phyloP scores from a whole-genome alignment of 2,888 invertebrate genomes.

The Cartodere bifasciata region DNA sequence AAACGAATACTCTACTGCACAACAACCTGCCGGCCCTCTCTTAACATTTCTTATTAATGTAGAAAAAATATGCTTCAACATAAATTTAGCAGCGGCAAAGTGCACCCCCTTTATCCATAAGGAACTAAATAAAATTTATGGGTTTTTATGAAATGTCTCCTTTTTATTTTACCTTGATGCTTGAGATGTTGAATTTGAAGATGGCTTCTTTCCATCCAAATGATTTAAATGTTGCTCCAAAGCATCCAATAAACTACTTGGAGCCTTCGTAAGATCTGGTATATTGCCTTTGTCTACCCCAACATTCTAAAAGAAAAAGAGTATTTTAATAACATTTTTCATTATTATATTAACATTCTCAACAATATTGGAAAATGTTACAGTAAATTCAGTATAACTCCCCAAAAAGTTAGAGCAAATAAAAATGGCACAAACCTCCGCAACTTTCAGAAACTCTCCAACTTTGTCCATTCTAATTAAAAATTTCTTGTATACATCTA shows the following conservation, averaged over 20 bases:
- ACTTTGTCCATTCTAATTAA: constrained; percentile 97
- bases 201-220: constrained; percentile 85
- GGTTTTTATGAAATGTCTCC: too few species aligned
- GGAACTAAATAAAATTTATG: too few species aligned
- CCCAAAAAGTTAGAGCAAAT: constrained; percentile 1
- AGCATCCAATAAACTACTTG: constrained; percentile 92
- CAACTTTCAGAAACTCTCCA: constrained; percentile 90
- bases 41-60: too few species aligned
- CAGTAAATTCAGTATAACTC: neutral
- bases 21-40: too few species aligned
- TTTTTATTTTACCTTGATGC: constrained; percentile 3
- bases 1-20: too few species aligned
- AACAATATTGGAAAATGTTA: constrained; percentile 3
- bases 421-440: constrained; percentile 38
- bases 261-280: constrained; percentile 95
- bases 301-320: constrained; percentile 50
- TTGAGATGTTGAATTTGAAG: constrained; percentile 26
- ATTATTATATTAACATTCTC: too few species aligned
- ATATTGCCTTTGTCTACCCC: constrained; percentile 98
- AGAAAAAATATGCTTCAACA: too few species aligned
- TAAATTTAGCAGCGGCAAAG: too few species aligned
- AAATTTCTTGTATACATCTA: constrained; percentile 98
- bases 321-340: too few species aligned
- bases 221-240: constrained; percentile 90
- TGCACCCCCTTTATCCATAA: too few species aligned